These are phyloP conservation scores for Tethya wilhelma DNA, from an alignment of 37 sponge, comb jelly and placozoan genomes.

Conservation along the genomic window DNA sequence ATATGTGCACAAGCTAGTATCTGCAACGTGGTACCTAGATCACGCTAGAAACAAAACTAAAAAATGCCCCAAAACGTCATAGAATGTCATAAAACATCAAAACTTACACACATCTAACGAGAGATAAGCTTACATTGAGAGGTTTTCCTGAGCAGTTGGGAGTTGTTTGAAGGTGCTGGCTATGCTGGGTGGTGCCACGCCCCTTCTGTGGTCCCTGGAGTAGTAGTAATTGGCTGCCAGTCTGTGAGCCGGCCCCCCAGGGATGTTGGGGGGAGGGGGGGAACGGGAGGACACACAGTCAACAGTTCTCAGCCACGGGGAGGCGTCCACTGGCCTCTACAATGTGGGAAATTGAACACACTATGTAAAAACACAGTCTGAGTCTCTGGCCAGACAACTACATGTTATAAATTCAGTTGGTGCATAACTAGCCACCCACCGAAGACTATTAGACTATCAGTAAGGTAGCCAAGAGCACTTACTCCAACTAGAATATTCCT, in stretches of 20 bases:
- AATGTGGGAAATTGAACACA: not conserved
- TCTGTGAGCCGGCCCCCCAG: constrained; percentile 75
- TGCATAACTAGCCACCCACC: not conserved
- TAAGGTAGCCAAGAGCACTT: constrained; percentile 2
- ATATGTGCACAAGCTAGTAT: not conserved
- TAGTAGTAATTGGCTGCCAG: constrained; percentile 80
- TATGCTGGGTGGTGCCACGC: constrained; percentile 62
- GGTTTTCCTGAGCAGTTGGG: not conserved
- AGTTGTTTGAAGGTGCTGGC: constrained; percentile 8
- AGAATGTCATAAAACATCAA: no score
- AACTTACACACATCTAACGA: not conserved
- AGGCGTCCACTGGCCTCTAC: constrained; percentile 31
- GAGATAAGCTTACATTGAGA: constrained; percentile 21
- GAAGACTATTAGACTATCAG: not conserved
- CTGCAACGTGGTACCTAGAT: not conserved
- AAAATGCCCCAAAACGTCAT: no score
- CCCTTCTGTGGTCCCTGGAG: constrained; percentile 59
- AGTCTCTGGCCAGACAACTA: no score
- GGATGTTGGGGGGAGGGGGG: constrained; percentile 73
- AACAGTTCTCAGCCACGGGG: constrained; percentile 47
- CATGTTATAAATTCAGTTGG: not conserved
- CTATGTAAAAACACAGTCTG: no score
- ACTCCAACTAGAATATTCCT: constrained; percentile 70
- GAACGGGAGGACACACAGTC: constrained; percentile 41
- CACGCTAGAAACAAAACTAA: no score